Evolutionary conservation across 2,888 invertebrate species (phyloP), one percentile per base, ranked within the genome.

Genomic region (Tigriopus californicus): DNA sequence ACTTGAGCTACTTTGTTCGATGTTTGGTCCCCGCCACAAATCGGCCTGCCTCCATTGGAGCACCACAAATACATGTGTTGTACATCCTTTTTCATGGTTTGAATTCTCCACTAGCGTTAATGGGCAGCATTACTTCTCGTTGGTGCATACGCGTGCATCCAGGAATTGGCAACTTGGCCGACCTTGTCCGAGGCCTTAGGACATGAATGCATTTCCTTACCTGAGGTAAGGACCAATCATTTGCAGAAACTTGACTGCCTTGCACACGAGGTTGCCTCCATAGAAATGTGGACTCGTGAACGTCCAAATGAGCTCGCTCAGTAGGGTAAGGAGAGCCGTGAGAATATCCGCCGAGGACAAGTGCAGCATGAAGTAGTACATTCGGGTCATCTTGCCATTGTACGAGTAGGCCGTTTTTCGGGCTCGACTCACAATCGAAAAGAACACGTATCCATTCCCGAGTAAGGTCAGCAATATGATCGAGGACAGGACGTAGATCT

Each of bases 171-270:
- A n/a, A n/a, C n/a, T n/a, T n/a, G n/a, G n/a, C n/a, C n/a, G n/a
- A n/a, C n/a, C n/a, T n/a, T n/a, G n/a, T n/a, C n/a, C n/a, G n/a
- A n/a, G n/a, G n/a, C n/a, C n/a, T n/a, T n/a, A n/a, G n/a, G n/a
- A n/a, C n/a, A n/a, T n/a, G 46, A 44, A 44, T 44, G 18, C n/a
- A 18, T 15, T 15, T 15, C 22, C 22, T 49, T 49, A 49, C 49
- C 49, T 49, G 13, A 49, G 22, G 22, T 49, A 49, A 20, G 49
- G 49, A 12, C 49, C 49, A 15, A 49, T 22, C 49, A 49, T 49
- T 22, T 49, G 49, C 12, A 49, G 22, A 49, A 49, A 49, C 22
- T 49, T 49, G 49, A 49, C 49, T 15, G 20, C 22, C 11, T 49
- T 49, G 49, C 49, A 49, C 13, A 49, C 22, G 4, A 20, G 3